A percentile compares a stretch with the other conserved stretches of the same genome.
phyloP scores from a whole-genome alignment of 2,888 invertebrate genomes.

The Perdita meconis region DNA sequence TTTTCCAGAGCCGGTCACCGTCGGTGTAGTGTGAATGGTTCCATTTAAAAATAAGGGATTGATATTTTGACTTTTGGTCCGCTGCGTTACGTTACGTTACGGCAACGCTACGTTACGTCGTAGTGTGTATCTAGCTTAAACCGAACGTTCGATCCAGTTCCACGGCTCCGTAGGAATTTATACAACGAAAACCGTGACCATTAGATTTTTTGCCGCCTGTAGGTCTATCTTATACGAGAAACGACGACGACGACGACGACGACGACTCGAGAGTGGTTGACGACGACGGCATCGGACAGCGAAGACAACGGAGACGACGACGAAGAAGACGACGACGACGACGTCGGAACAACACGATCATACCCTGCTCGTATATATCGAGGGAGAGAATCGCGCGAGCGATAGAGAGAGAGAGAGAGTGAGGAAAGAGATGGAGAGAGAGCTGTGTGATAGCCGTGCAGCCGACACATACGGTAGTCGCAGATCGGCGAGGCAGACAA shows the following conservation, averaged over 20 bases:
- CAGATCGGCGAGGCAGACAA: conserved; percentile 83
- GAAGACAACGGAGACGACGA: conserved; percentile 48
- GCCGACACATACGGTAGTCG: conserved; percentile 83
- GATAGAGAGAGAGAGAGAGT: conserved; percentile 49
- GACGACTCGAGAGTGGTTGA: conserved; percentile 51
- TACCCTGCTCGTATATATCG: conserved; percentile 62
- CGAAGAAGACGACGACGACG: conserved; percentile 54
- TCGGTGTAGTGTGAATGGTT: no score
- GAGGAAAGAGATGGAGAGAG: conserved; percentile 45
- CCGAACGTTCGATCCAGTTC: no score
- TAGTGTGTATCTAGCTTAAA: no score
- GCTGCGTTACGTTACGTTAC: no score
- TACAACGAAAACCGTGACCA: neutral
- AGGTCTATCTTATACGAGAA: conserved; percentile 50
- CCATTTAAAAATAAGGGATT: no score
- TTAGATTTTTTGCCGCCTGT: conserved; percentile 1
- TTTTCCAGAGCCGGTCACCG: no score
- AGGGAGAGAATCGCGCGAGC: conserved; percentile 36
- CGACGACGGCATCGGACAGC: conserved; percentile 42
- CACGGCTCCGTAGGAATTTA: no score
- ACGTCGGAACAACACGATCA: conserved; percentile 71
- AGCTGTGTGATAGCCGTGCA: conserved; percentile 74
- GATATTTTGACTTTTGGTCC: no score
- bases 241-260: conserved; percentile 51
- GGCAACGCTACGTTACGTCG: no score